Evolutionary conservation across 2,113 vertebrate genomes (phyloP).

Genomic region (Odontesthes bonariensis): DNA sequence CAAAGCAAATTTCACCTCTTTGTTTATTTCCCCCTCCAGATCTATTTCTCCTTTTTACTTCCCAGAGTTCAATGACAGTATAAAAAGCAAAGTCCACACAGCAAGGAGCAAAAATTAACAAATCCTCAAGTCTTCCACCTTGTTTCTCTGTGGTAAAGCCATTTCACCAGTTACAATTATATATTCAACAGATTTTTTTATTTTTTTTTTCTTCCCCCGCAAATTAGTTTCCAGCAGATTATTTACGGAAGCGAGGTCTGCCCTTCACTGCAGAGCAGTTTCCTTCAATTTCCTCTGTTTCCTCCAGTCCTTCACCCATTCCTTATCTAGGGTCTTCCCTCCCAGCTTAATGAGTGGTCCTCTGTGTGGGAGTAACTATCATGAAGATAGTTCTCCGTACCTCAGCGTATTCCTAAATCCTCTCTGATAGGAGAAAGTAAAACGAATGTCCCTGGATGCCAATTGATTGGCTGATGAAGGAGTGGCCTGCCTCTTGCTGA

Average conservation of each 20-base stretch:
- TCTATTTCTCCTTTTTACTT: too few relatives aligned
- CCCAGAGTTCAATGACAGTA: too few relatives aligned
- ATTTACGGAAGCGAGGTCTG: neutral
- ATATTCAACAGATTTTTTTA: neutral
- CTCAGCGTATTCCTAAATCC: slow-evolving; percentile 70
- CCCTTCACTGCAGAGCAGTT: slow-evolving; percentile 20
- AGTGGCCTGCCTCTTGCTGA: slow-evolving; percentile 73
- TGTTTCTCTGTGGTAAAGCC: too few relatives aligned
- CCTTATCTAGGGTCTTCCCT: slow-evolving; percentile 37
- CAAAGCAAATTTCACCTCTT: too few relatives aligned
- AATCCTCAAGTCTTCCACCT: too few relatives aligned
- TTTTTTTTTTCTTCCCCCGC: neutral
- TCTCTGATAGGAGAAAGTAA: slow-evolving; percentile 62
- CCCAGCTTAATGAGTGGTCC: slow-evolving; percentile 61
- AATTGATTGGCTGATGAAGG: slow-evolving; percentile 81
- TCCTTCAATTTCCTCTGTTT: slow-evolving; percentile 25
- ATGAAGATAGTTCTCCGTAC: slow-evolving; percentile 73
- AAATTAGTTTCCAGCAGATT: slow-evolving; percentile 13
- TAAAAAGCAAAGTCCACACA: too few relatives aligned
- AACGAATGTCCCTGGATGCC: slow-evolving; percentile 81
- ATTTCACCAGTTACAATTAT: neutral
- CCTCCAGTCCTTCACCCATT: slow-evolving; percentile 15
- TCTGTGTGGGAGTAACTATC: slow-evolving; percentile 60
- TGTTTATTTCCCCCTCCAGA: too few relatives aligned
- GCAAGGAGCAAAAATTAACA: too few relatives aligned